Evolutionary conservation across 2,888 invertebrate species (phyloP), one percentile per base, ranked within the genome.

Genomic region (Scrobipalpa costella): DNA sequence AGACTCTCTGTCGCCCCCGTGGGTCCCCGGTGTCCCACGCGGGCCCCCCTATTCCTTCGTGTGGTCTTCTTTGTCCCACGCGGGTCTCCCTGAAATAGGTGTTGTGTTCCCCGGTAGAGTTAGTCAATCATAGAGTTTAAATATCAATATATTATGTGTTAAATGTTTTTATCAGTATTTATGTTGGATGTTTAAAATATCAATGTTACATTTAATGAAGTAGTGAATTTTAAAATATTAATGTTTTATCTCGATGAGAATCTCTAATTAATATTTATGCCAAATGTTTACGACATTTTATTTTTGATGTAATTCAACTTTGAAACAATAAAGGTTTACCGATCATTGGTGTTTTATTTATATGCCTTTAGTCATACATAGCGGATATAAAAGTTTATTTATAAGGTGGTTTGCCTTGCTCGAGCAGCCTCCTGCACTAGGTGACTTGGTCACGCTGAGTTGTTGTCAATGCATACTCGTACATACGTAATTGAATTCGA

Each of bases 91-190:
- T 79, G 74, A 77, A 67, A 78, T 85, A 75, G 81, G 73, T 86
- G 85, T 88, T 87, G 87, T 87, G 86, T 86, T 86, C 81, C 83
- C 79, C 73, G 15, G 68, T 68, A 68, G 69, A 68, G 78, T 80
- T 84, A 86, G 82, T 70, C 71, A 67, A 57, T 50, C 27, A 75
- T 76, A 76, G 74, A 74, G 57, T 71, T 66, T 36, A 52, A 60
- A 73, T 82, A 83, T 52, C 3, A 44, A 74, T 77, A 78, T n/a
- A 74, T 73, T 82, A 85, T 87, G 79, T 88, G 86, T 89, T 87
- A 80, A 83, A 87, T 87, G 84, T 88, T 86, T 73, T 83, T 73
- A 85, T 78, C 85, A 88, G 86, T 87, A 84, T 87, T 90, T 83
- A 80, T 68, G 83, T 81, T 83, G 73, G 81, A 81, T 85, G 83